Conservation (phyloP, 2,797 vertebrate genomes). For the Xenops minutus region DNA sequence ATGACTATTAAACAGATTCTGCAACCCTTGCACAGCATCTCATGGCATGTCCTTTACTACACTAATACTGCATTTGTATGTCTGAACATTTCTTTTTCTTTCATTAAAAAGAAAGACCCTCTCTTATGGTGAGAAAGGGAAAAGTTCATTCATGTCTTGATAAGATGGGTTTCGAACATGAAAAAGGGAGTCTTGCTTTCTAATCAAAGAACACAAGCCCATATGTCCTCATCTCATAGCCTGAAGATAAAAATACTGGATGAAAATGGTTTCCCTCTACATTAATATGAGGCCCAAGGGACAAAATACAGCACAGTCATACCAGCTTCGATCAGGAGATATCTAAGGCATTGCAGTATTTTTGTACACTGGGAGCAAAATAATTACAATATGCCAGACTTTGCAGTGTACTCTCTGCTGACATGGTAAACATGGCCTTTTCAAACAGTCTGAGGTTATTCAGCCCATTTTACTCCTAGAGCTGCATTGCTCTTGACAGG, state of each 20-base stretch:
- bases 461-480: not conserved
- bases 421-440: slow-evolving; percentile 10
- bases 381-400: not conserved
- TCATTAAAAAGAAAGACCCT: not conserved
- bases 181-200: not conserved
- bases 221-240: not conserved
- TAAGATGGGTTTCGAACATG: not conserved
- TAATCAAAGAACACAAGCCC: not conserved
- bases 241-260: not conserved
- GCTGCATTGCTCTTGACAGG: not conserved
- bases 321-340: not conserved
- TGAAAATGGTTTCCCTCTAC: not conserved
- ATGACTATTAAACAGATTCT: not conserved
- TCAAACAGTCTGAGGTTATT: not conserved
- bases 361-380: not conserved
- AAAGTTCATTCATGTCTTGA: fast-evolving
- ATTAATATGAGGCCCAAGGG: not conserved
- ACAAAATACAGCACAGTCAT: not conserved
- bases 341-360: not conserved
- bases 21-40: not conserved
- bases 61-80: not conserved
- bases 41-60: not conserved
- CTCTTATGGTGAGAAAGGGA: not conserved
- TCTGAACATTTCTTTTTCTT: not conserved
- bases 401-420: not conserved